Evolutionary conservation across 2,888 invertebrate species (phyloP).

Genomic region (Cephus rjabovi): DNA sequence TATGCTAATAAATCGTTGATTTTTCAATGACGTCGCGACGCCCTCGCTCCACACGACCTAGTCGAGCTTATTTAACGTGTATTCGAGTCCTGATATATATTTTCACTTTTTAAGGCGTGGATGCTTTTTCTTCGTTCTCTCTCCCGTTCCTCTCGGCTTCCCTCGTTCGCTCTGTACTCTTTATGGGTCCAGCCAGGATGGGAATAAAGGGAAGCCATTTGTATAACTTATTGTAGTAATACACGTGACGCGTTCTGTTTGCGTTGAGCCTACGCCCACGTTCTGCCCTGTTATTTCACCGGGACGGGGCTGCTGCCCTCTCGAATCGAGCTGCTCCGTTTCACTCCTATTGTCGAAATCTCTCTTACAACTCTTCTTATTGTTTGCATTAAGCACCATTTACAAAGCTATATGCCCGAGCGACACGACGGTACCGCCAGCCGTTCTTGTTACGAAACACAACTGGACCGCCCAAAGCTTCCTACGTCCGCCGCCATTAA

Average conservation of each 20-base stretch:
- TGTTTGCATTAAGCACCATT: slow-evolving; percentile 26
- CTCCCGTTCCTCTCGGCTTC: slow-evolving; percentile 14
- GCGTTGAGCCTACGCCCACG: slow-evolving; percentile 36
- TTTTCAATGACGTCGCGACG: slow-evolving; percentile 14
- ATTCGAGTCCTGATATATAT: slow-evolving; percentile 27
- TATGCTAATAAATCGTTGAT: not conserved
- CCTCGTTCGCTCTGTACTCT: not conserved
- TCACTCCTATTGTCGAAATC: slow-evolving; percentile 32
- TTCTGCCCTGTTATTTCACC: slow-evolving; percentile 7
- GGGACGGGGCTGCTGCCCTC: slow-evolving; percentile 9
- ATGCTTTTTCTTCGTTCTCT: slow-evolving; percentile 27
- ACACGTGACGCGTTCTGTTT: slow-evolving; percentile 39
- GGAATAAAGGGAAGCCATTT: slow-evolving; percentile 43
- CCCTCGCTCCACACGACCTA: not conserved
- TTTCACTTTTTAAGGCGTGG: slow-evolving; percentile 49
- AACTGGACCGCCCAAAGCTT: too few relatives aligned
- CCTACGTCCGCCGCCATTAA: too few relatives aligned
- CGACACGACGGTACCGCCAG: too few relatives aligned
- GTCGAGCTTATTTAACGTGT: slow-evolving; percentile 11
- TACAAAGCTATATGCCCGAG: not conserved
- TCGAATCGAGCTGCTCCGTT: slow-evolving; percentile 26
- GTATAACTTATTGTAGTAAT: slow-evolving; percentile 46
- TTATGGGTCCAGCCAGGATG: slow-evolving; percentile 11
- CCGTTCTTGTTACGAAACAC: too few relatives aligned
- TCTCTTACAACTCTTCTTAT: slow-evolving; percentile 17